phyloP scores from a whole-genome alignment of 2,888 invertebrate species.

The Hyles lineata region DNA sequence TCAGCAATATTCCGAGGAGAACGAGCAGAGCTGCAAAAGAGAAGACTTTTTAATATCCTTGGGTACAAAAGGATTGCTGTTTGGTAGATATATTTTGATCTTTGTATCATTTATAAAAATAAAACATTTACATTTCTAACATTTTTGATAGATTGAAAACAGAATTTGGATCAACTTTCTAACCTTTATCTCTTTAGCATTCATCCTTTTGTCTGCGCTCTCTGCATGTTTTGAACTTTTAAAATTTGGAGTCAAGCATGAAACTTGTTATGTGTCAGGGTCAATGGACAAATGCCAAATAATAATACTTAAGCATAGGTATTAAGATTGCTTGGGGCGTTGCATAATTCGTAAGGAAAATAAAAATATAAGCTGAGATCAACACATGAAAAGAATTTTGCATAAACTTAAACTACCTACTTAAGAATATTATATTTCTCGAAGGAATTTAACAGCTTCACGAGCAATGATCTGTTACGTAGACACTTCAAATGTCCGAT shows the following conservation, averaged over 20 bases:
- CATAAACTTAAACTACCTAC: background rate
- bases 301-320: slow-evolving; percentile 37
- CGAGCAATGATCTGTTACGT: slow-evolving; percentile 38
- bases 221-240: slow-evolving; percentile 22
- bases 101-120: background rate
- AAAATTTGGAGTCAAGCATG: slow-evolving; percentile 21
- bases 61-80: too few relatives aligned
- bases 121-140: background rate
- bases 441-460: slow-evolving; percentile 35
- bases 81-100: too few relatives aligned
- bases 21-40: slow-evolving; percentile 67
- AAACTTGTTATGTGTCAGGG: slow-evolving; percentile 40
- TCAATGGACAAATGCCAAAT: slow-evolving; percentile 39
- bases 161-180: background rate
- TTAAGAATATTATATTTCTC: slow-evolving; percentile 29
- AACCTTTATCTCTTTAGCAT: slow-evolving; percentile 10
- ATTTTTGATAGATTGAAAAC: background rate
- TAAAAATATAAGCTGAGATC: slow-evolving; percentile 19
- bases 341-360: slow-evolving; percentile 39
- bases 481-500: slow-evolving; percentile 47
- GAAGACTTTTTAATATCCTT: background rate
- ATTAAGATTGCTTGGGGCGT: slow-evolving; percentile 38
- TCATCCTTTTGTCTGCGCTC: slow-evolving; percentile 1
- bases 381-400: background rate
- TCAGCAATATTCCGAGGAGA: slow-evolving; percentile 62